These are phyloP conservation scores for Erebia aethiops DNA, from an alignment of 2,888 invertebrate genomes.

Conservation along the genomic window DNA sequence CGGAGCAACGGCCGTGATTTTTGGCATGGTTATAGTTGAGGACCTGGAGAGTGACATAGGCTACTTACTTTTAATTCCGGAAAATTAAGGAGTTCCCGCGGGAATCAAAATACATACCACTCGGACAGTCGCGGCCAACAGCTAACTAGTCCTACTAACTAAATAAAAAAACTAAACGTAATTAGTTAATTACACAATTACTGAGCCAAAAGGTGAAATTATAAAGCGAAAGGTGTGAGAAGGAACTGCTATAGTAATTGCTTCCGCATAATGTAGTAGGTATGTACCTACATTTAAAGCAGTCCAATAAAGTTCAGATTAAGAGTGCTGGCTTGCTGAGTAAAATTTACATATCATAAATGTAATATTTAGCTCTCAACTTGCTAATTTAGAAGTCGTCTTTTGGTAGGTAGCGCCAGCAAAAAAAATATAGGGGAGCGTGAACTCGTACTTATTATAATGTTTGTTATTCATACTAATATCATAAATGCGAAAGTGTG, in stretches of 20 bases:
- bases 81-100: too few species aligned
- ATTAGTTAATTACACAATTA: not conserved
- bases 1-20: too few species aligned
- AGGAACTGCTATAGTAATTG: constrained; percentile 57
- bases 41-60: too few species aligned
- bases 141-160: too few species aligned
- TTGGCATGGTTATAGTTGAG: too few species aligned
- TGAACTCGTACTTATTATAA: too few species aligned
- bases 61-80: too few species aligned
- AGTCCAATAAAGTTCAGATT: constrained; percentile 57
- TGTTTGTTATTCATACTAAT: too few species aligned
- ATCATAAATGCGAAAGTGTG: too few species aligned
- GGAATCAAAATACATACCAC: too few species aligned
- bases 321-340: constrained; percentile 53
- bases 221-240: constrained; percentile 25
- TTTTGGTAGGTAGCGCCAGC: constrained; percentile 66
- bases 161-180: too few species aligned
- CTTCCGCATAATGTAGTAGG: constrained; percentile 47
- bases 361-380: constrained; percentile 81
- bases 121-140: too few species aligned
- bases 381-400: constrained; percentile 78
- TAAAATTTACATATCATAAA: constrained; percentile 81
- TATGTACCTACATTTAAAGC: constrained; percentile 52
- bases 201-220: constrained; percentile 11
- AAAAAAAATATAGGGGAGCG: constrained; percentile 32